These are phyloP conservation scores for Cheilosia grossa DNA, from an alignment of 2,888 invertebrate genomes.

Conservation along the genomic window DNA sequence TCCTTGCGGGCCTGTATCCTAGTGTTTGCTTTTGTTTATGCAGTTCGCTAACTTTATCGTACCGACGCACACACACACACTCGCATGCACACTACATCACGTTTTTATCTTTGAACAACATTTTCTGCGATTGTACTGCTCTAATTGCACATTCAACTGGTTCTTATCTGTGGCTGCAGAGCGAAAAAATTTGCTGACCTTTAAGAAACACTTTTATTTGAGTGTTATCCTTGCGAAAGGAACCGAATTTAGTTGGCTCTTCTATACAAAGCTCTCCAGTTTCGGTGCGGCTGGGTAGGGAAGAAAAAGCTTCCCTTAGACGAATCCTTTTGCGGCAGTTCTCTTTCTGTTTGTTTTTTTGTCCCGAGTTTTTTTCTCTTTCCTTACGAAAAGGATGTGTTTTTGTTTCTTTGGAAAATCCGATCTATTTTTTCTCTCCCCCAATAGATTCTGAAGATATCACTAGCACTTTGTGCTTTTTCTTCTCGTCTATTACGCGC, in stretches of 20 bases:
- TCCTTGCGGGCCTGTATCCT: conserved; percentile 24
- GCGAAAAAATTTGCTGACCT: conserved; percentile 22
- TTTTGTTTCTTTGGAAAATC: conserved; percentile 11
- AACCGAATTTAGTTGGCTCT: conserved; percentile 13
- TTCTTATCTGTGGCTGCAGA: conserved; percentile 11
- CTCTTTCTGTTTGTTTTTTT: conserved; percentile 19
- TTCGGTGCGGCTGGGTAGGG: conserved; percentile 28
- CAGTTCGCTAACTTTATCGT: conserved; percentile 35
- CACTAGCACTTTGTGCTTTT: conserved; percentile 12
- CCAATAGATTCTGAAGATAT: background rate
- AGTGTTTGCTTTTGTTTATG: conserved; percentile 39
- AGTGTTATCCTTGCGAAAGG: conserved; percentile 45
- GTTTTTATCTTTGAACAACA: background rate
- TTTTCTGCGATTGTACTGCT: conserved; percentile 15
- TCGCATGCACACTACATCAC: background rate
- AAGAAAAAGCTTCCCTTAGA: conserved; percentile 33
- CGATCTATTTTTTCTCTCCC: background rate
- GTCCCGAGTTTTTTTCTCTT: conserved; percentile 8
- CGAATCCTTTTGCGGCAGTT: conserved; percentile 13
- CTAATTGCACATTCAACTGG: conserved; percentile 63
- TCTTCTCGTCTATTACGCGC: conserved; percentile 11
- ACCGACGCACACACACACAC: conserved; percentile 5
- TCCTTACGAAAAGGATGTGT: conserved; percentile 17
- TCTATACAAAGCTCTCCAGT: conserved; percentile 41
- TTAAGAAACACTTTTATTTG: conserved; percentile 38